Conservation (phyloP, 2,888 invertebrate genomes). For the Plutella xylostella region DNA sequence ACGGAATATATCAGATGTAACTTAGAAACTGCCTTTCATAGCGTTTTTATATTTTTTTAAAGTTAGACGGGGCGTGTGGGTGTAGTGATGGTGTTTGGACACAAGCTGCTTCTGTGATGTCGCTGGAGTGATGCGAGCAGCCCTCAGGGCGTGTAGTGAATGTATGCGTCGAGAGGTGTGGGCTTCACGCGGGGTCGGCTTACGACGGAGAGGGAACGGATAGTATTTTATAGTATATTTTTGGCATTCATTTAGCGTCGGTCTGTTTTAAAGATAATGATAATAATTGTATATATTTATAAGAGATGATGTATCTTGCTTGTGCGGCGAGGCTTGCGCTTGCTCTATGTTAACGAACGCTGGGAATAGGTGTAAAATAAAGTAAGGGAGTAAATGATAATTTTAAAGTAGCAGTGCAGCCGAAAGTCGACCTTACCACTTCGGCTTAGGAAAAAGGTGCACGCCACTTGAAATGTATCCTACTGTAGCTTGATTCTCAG, state of each 20-base stretch:
- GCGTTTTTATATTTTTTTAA: slow-evolving; percentile 61
- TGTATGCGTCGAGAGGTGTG: slow-evolving; percentile 19
- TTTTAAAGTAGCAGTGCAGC: too few relatives aligned
- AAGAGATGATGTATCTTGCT: slow-evolving; percentile 47
- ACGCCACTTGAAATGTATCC: too few relatives aligned
- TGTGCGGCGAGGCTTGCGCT: slow-evolving; percentile 44
- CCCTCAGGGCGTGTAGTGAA: too few relatives aligned
- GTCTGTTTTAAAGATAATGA: slow-evolving; percentile 41
- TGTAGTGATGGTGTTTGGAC: slow-evolving; percentile 39
- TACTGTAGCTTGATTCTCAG: too few relatives aligned
- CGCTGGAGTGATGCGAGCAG: slow-evolving; percentile 45
- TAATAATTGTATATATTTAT: slow-evolving; percentile 58
- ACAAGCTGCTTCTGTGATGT: slow-evolving; percentile 61
- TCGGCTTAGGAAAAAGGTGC: too few relatives aligned
- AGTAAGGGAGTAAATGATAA: too few relatives aligned
- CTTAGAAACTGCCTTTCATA: slow-evolving; percentile 52
- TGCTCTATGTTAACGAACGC: slow-evolving; percentile 40
- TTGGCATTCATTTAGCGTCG: slow-evolving; percentile 47
- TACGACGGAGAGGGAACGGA: slow-evolving; percentile 27
- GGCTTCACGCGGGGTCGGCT: slow-evolving; percentile 16
- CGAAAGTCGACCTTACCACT: too few relatives aligned
- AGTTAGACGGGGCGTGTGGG: slow-evolving; percentile 35
- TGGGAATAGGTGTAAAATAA: slow-evolving; percentile 56
- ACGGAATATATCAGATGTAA: slow-evolving; percentile 34
- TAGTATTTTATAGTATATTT: slow-evolving; percentile 48